Evolutionary conservation across 2,113 vertebrate genomes (phyloP).

Genomic region (Thryonomys swinderianus): DNA sequence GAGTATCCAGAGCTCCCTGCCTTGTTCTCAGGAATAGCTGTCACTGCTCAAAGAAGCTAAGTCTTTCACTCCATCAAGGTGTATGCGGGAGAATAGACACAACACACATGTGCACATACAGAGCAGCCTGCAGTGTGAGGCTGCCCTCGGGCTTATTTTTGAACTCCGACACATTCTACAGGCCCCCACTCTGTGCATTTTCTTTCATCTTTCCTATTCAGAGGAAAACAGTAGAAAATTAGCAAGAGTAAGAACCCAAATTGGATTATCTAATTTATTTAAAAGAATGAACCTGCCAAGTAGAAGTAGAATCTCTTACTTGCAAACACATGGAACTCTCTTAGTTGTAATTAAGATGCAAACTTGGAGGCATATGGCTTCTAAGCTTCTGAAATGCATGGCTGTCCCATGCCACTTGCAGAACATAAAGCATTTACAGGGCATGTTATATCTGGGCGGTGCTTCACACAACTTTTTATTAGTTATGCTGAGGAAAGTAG

Average conservation of each 20-base stretch:
- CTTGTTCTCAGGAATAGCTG: background rate
- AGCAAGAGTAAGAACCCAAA: slow-evolving; percentile 25
- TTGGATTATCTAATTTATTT: slow-evolving; percentile 44
- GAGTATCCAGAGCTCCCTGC: slow-evolving; percentile 23
- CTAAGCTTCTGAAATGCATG: slow-evolving; percentile 37
- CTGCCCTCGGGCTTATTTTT: background rate
- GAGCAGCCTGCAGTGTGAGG: background rate
- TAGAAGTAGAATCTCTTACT: slow-evolving; percentile 38
- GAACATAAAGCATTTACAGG: slow-evolving; percentile 50
- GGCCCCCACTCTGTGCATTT: background rate
- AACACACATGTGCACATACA: background rate
- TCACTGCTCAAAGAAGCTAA: background rate
- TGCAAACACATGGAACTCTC: slow-evolving; percentile 38
- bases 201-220: background rate
- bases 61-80: background rate
- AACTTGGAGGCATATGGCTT: slow-evolving; percentile 18
- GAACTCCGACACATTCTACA: background rate
- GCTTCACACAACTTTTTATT: slow-evolving; percentile 52
- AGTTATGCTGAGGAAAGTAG: slow-evolving; percentile 37
- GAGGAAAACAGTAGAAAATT: slow-evolving; percentile 46
- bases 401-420: slow-evolving; percentile 9
- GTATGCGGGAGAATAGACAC: background rate
- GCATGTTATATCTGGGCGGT: background rate
- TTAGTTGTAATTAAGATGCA: slow-evolving; percentile 42
- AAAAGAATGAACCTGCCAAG: slow-evolving; percentile 53